A percentile compares a stretch with the other conserved stretches of the same genome.
Evolutionary conservation across 2,797 vertebrate genomes (phyloP).

Genomic region (Xiphophorus birchmanni): DNA sequence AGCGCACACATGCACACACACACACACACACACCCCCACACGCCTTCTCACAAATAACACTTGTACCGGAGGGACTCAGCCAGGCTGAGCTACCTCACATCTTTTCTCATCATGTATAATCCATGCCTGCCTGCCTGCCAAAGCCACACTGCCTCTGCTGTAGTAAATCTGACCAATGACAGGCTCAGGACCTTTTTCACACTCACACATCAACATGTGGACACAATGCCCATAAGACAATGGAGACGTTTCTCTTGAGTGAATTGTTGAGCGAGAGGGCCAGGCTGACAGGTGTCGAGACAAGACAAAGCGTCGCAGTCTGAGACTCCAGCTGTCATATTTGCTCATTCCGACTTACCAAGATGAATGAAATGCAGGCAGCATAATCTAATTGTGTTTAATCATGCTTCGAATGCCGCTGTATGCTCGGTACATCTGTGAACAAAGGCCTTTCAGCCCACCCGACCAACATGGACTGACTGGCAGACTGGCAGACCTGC

Average conservation of each 20-base stretch:
- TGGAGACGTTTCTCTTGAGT: conserved; percentile 63
- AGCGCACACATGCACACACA: conserved; percentile 17
- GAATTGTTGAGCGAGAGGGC: conserved; percentile 52
- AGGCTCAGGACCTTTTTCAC: conserved; percentile 55
- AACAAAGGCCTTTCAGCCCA: conserved; percentile 31
- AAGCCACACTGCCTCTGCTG: conserved; percentile 29
- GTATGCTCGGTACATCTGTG: neutral
- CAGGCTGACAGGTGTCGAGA: conserved; percentile 40
- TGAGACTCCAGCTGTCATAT: conserved; percentile 50
- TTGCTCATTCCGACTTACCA: conserved; percentile 31
- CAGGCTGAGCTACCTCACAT: conserved; percentile 43
- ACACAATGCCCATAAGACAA: conserved; percentile 61
- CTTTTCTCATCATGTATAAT: conserved; percentile 26
- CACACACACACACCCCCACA: conserved; percentile 15
- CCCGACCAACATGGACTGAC: conserved; percentile 15
- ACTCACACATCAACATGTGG: conserved; percentile 51
- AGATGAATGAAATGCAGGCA: conserved; percentile 37
- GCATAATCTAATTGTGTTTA: conserved; percentile 38
- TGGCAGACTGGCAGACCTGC: conserved; percentile 28
- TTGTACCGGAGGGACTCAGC: conserved; percentile 50
- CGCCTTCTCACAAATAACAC: conserved; percentile 26
- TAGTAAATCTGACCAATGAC: conserved; percentile 69
- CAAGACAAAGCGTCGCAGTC: conserved; percentile 29
- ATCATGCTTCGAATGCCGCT: conserved; percentile 26
- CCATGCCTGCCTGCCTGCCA: conserved; percentile 46